Base-by-base conservation (phyloP, 2,113 vertebrate genomes). In the Raja brachyura region DNA sequence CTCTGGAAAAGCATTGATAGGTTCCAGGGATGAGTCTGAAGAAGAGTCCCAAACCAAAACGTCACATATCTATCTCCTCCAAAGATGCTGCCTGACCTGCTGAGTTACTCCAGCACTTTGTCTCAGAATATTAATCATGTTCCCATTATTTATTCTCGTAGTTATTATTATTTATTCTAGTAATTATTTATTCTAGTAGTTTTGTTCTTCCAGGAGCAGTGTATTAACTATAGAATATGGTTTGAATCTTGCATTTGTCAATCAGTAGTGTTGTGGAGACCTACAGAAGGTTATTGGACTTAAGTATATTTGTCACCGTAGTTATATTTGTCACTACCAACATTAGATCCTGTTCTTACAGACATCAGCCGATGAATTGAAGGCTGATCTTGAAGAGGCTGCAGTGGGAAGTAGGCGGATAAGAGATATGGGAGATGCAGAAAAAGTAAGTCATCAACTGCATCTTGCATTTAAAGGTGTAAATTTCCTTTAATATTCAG, bases 331-430 rank as follows among this genome's bases (percentile, higher is more conserved):
- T 63, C 59, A 31, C 59, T 31, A 56, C 28, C 31, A 25, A 95
- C 94, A 94, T 94, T 93, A 98, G 97, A 95, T 96, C 93, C 95
- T 95, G 93, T 96, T 97, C 93, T 95, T 96, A 93, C 96, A 97
- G 94, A 95, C 93, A 86, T 95, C 96, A 94, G 93, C 96, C 0
- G 95, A 95, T 93, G 95, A 95, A 63, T 56, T 97, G 74, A 97
- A 95, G 95, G 94, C 93, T 25, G 96, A 93, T 94, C 96, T 95
- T 93, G 93, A 95, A 95, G 95, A 75, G 56, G 75, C 96, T 70
- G 93, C 96, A 93, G 94, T 92, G 93, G 96, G 98, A 94, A 96
- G 94, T 0, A 94, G 95, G 93, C 94, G 90, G 93, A 93, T 95
- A 75, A 94, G 25, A 94, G 95, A 96, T 93, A 95, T 92, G 1